phyloP scores from a whole-genome alignment of 2,888 invertebrate genomes.

The Perithous albicinctus region DNA sequence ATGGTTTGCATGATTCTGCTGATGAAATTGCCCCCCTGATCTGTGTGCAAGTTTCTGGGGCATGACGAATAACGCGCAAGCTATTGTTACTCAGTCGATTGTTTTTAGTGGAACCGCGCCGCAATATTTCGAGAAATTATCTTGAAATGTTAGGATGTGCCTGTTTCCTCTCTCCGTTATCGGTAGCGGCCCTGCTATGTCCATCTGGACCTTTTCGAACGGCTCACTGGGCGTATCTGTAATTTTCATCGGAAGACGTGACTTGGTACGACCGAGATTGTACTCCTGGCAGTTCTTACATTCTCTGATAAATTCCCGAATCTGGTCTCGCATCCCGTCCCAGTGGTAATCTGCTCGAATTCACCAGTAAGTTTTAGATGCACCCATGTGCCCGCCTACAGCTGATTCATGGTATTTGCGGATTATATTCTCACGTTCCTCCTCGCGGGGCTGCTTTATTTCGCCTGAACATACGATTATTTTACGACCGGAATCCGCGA shows the following conservation, averaged over 20 bases:
- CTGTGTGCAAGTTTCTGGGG: constrained; percentile 43
- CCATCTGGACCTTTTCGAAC: constrained; percentile 66
- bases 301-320: neutral
- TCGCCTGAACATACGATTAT: constrained; percentile 46
- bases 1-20: constrained; percentile 49
- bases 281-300: too few species aligned
- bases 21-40: constrained; percentile 58
- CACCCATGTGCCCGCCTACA: too few species aligned
- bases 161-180: constrained; percentile 47
- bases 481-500: constrained; percentile 39
- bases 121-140: constrained; percentile 57
- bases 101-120: constrained; percentile 48
- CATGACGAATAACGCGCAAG: constrained; percentile 48
- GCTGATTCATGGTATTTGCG: too few species aligned
- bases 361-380: too few species aligned
- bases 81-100: constrained; percentile 44
- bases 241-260: constrained; percentile 8
- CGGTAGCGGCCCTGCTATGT: constrained; percentile 70
- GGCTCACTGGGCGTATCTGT: constrained; percentile 45
- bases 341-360: too few species aligned
- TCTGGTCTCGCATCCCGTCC: constrained; percentile 17
- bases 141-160: constrained; percentile 53
- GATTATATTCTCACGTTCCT: constrained; percentile 8
- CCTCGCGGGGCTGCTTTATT: constrained; percentile 15
- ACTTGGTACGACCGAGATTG: neutral